A percentile compares a stretch with the other conserved stretches of the same genome.
These are phyloP conservation scores for Ariopsis seemanni DNA, from an alignment of 2,113 vertebrate genomes.

Conservation along the genomic window DNA sequence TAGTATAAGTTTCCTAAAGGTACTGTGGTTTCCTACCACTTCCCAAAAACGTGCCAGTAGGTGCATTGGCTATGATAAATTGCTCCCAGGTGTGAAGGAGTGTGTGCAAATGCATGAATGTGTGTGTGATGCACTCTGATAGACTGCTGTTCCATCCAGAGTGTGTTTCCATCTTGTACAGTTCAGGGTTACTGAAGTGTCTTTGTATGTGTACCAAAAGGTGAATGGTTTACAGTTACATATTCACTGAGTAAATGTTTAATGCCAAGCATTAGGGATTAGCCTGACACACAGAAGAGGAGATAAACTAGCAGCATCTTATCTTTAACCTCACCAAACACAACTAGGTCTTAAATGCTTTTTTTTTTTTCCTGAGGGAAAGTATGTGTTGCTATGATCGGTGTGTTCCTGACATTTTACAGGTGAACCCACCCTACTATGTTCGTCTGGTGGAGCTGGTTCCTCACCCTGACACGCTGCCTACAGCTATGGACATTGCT, in stretches of 20 bases:
- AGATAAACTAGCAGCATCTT: background rate
- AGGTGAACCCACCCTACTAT: slow-evolving; percentile 96
- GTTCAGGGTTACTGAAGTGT: background rate
- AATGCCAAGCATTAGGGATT: slow-evolving; percentile 20
- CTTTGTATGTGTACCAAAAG: background rate
- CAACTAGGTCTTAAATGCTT: background rate
- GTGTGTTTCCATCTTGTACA: background rate
- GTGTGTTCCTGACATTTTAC: background rate
- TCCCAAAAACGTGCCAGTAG: background rate
- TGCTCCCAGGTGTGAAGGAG: background rate
- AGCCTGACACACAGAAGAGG: background rate
- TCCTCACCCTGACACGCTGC: slow-evolving; percentile 86
- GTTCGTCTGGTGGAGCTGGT: slow-evolving; percentile 94
- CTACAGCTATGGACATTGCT: slow-evolving; percentile 76
- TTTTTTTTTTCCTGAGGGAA: background rate
- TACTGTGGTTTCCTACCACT: background rate
- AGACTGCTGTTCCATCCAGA: background rate
- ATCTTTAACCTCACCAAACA: slow-evolving; percentile 10
- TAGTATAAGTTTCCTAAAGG: background rate
- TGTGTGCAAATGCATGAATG: background rate
- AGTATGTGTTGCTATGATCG: background rate
- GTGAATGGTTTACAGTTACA: slow-evolving; percentile 17
- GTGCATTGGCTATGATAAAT: background rate
- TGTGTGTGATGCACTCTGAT: background rate
- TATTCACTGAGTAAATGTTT: slow-evolving; percentile 49